These are phyloP conservation scores for Balearica regulorum DNA, from an alignment of 2,797 vertebrate genomes.

Conservation along the genomic window DNA sequence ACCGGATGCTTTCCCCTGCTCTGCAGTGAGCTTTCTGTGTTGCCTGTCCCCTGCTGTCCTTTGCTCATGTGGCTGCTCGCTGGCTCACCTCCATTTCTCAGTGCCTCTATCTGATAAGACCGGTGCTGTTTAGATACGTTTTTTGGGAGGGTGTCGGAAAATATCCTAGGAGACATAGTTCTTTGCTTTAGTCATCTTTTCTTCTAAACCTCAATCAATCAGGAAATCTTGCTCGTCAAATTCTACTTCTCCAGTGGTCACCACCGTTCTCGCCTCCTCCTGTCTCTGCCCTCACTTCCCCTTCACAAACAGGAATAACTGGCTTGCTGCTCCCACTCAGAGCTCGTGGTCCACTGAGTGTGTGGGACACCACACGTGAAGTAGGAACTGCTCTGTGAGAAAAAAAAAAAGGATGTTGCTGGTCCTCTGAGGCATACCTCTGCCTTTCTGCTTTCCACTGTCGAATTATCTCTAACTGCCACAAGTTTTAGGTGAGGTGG, in stretches of 20 bases:
- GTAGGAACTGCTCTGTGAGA: not conserved
- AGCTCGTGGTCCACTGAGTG: not conserved
- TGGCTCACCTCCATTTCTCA: slow-evolving; percentile 15
- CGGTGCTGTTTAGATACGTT: not conserved
- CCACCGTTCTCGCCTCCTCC: not conserved
- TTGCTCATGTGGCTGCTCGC: not conserved
- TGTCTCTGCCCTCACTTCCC: slow-evolving; percentile 9
- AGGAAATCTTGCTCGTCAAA: slow-evolving; percentile 5
- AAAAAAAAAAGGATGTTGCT: slow-evolving; percentile 34
- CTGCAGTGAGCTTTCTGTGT: not conserved
- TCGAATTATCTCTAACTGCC: slow-evolving; percentile 33
- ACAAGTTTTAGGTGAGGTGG: slow-evolving; percentile 14
- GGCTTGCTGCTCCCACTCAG: not conserved
- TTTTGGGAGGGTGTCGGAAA: not conserved
- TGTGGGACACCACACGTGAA: not conserved
- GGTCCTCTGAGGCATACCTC: not conserved
- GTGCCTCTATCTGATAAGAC: not conserved
- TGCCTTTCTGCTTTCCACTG: slow-evolving; percentile 25
- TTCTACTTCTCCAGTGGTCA: not conserved
- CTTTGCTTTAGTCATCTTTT: not conserved
- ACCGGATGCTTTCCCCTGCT: not conserved
- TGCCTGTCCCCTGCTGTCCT: not conserved
- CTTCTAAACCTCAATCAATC: not conserved
- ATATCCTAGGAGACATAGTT: not conserved
- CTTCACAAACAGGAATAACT: slow-evolving; percentile 33